Evolutionary conservation across 2,797 vertebrate species (phyloP).

Genomic region (Neosilurus hyrtlii): DNA sequence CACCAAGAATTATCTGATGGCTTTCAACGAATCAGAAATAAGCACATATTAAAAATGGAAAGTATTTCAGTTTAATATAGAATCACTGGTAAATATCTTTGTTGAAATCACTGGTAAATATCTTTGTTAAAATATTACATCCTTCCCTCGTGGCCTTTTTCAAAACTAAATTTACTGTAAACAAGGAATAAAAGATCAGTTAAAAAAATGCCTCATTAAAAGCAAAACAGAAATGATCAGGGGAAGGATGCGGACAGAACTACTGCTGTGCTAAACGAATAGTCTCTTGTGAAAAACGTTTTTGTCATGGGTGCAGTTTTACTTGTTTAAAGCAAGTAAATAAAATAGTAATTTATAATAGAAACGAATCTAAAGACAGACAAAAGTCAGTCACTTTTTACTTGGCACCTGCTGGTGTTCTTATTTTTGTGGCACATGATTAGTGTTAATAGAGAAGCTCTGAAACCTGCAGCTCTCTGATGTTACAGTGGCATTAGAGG

Average conservation of each 20-base stretch:
- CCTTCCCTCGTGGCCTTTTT: not conserved
- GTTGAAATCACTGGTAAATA: not conserved
- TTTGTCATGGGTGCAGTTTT: not conserved
- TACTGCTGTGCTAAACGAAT: not conserved
- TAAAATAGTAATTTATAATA: not conserved
- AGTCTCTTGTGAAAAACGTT: not conserved
- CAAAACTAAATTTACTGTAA: not conserved
- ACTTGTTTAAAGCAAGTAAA: not conserved
- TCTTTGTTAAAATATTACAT: not conserved
- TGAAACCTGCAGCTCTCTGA: slow-evolving; percentile 23
- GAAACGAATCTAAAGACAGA: not conserved
- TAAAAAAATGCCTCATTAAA: not conserved
- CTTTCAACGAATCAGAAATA: too few relatives aligned
- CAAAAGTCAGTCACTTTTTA: not conserved
- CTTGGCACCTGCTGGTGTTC: not conserved
- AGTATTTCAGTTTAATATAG: not conserved
- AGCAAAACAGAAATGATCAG: not conserved
- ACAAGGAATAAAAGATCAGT: not conserved
- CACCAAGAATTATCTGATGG: too few relatives aligned
- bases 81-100: not conserved
- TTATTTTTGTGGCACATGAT: slow-evolving; percentile 7
- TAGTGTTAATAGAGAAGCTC: not conserved
- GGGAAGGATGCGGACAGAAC: not conserved
- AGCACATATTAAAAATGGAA: too few relatives aligned
- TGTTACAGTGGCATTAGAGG: slow-evolving; percentile 24